Conservation (phyloP, 2,888 invertebrate genomes). For the Panzeria rudis region DNA sequence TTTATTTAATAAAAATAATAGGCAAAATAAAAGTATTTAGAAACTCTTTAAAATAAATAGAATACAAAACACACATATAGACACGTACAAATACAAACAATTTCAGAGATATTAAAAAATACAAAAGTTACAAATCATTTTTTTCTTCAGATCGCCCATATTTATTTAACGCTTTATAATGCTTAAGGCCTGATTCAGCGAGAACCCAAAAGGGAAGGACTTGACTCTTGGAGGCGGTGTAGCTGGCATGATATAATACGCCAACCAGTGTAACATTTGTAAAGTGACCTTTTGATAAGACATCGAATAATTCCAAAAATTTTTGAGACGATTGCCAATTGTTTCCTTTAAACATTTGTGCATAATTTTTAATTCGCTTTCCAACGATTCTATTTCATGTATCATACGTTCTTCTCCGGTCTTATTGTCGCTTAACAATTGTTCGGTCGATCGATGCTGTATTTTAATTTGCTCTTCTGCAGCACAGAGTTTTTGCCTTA, state of each 20-base stretch:
- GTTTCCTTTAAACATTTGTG: slow-evolving; percentile 77
- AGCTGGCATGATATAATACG: slow-evolving; percentile 79
- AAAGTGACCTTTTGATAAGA: slow-evolving; percentile 76
- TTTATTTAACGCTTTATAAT: slow-evolving; percentile 72
- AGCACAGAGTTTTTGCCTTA: slow-evolving; percentile 67
- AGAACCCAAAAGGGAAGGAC: slow-evolving; percentile 65
- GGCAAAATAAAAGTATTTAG: slow-evolving; percentile 24
- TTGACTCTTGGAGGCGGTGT: slow-evolving; percentile 76
- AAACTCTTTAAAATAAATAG: slow-evolving; percentile 48
- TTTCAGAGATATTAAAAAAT: neutral
- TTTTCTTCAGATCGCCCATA: neutral
- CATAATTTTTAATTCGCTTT: slow-evolving; percentile 70
- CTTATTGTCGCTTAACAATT: slow-evolving; percentile 66
- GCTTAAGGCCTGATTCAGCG: slow-evolving; percentile 73
- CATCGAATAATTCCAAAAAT: slow-evolving; percentile 76
- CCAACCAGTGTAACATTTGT: slow-evolving; percentile 78
- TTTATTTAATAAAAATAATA: neutral
- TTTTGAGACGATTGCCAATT: slow-evolving; percentile 77
- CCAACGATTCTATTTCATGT: slow-evolving; percentile 75
- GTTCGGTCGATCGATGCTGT: slow-evolving; percentile 74
- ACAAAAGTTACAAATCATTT: neutral
- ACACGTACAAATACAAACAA: neutral
- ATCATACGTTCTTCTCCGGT: slow-evolving; percentile 71
- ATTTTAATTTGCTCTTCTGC: slow-evolving; percentile 68
- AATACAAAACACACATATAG: slow-evolving; percentile 26